Evolutionary conservation across 2,113 vertebrate species (phyloP).

Genomic region (Bombycilla garrulus): DNA sequence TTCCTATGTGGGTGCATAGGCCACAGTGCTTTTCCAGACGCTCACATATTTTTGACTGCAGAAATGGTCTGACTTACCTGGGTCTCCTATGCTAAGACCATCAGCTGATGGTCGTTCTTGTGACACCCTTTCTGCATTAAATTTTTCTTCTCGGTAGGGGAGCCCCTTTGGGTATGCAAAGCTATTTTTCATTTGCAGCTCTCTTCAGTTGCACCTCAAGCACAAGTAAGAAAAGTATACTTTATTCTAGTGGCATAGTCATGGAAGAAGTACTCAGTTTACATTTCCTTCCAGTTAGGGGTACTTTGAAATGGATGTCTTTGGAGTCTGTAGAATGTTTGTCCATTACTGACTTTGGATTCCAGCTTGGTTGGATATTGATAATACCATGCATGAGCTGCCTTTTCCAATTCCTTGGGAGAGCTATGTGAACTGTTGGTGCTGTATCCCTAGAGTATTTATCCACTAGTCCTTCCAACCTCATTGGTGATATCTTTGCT

Average conservation of each 20-base stretch:
- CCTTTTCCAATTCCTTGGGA: not conserved
- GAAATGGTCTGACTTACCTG: not conserved
- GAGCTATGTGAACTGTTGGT: not conserved
- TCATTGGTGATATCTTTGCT: not conserved
- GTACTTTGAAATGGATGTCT: not conserved
- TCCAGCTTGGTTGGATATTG: not conserved
- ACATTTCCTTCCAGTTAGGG: not conserved
- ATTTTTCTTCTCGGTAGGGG: not conserved
- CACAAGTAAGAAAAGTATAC: not conserved
- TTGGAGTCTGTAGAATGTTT: not conserved
- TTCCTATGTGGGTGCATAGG: rapidly evolving
- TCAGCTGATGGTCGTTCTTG: not conserved
- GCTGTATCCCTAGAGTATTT: not conserved
- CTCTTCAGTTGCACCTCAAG: not conserved
- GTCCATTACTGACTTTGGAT: not conserved
- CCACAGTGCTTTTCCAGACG: rapidly evolving
- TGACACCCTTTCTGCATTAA: not conserved
- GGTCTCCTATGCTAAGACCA: not conserved
- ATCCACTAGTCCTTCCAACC: not conserved
- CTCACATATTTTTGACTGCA: not conserved
- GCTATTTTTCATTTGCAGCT: not conserved
- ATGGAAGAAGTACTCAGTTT: not conserved
- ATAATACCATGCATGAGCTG: not conserved
- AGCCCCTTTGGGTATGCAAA: not conserved
- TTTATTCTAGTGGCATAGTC: not conserved